These are phyloP conservation scores for Aphidius gifuensis DNA, from an alignment of 1,140 invertebrate species.

Conservation along the genomic window DNA sequence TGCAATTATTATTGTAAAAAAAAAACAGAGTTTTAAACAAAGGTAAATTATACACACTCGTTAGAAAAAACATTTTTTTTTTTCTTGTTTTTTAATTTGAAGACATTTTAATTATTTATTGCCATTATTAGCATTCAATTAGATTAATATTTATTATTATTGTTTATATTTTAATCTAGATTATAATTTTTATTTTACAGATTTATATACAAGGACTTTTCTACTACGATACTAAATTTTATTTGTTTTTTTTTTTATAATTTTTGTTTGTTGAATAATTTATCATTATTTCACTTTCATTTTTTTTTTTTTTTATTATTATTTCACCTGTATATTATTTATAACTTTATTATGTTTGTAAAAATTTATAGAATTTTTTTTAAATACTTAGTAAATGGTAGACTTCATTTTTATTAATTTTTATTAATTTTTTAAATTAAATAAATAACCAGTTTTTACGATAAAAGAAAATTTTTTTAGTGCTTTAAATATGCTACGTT, in stretches of 20 bases:
- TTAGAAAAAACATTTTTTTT: neutral
- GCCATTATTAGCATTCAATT: constrained; percentile 40
- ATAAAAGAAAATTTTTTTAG: too few relatives aligned
- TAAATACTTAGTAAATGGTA: neutral
- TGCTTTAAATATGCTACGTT: too few relatives aligned
- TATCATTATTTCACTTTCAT: constrained; percentile 25
- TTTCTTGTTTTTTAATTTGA: constrained; percentile 32
- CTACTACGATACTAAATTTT: constrained; percentile 35
- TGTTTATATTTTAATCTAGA: too few relatives aligned
- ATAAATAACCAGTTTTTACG: neutral
- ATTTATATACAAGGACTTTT: constrained; percentile 47
- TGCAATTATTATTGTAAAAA: too few relatives aligned
- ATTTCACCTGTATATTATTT: too few relatives aligned
- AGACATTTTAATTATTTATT: constrained; percentile 43
- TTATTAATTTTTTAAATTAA: neutral
- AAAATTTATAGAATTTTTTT: too few relatives aligned
- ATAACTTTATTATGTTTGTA: too few relatives aligned
- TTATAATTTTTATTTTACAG: constrained; percentile 46
- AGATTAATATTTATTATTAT: constrained; percentile 26
- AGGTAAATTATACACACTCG: neutral
- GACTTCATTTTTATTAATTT: constrained; percentile 18
- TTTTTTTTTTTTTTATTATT: constrained; percentile 3
- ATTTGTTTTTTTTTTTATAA: constrained; percentile 1
- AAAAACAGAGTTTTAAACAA: too few relatives aligned
- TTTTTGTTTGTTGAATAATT: constrained; percentile 23